Evolutionary conservation across 2,797 vertebrate species (phyloP).

Genomic region (Myotis planiceps): DNA sequence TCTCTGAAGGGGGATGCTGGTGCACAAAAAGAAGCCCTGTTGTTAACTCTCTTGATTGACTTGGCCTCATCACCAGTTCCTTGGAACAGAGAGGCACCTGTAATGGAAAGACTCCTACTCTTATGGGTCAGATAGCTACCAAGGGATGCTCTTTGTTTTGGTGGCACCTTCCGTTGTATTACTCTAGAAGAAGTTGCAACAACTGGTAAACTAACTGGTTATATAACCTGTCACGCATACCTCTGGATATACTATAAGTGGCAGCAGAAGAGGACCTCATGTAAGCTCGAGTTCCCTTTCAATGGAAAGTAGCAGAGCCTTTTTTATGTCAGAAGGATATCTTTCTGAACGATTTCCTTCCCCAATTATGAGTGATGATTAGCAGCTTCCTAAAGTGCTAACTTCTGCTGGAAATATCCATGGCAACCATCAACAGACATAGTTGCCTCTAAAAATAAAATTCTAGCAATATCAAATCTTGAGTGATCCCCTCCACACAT

Average conservation of each 20-base stretch:
- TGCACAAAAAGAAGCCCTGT: conserved; percentile 58
- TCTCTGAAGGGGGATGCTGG: conserved; percentile 70
- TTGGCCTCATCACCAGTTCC: neutral
- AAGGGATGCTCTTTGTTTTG: neutral
- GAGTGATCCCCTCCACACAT: neutral
- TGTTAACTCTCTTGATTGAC: neutral
- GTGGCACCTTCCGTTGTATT: neutral
- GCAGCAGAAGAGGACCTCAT: neutral
- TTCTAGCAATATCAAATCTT: conserved; percentile 73
- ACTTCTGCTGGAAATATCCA: conserved; percentile 83
- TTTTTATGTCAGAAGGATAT: conserved; percentile 76
- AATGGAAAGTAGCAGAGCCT: conserved; percentile 53
- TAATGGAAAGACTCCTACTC: conserved; percentile 23
- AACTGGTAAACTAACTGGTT: neutral
- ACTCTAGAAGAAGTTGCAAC: neutral
- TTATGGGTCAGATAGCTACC: conserved; percentile 50
- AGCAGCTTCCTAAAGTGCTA: conserved; percentile 72
- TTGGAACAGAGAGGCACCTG: neutral
- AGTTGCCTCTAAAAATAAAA: conserved; percentile 77
- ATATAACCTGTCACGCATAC: neutral
- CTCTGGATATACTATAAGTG: neutral
- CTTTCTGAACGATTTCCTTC: conserved; percentile 75
- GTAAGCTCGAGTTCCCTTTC: neutral
- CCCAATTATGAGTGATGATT: conserved; percentile 71
- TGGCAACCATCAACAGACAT: conserved; percentile 81